Percentiles rank a stretch among this genome's conserved stretches.
These are phyloP conservation scores for Papilio demoleus DNA, from an alignment of 2,888 invertebrate species.

Conservation along the genomic window DNA sequence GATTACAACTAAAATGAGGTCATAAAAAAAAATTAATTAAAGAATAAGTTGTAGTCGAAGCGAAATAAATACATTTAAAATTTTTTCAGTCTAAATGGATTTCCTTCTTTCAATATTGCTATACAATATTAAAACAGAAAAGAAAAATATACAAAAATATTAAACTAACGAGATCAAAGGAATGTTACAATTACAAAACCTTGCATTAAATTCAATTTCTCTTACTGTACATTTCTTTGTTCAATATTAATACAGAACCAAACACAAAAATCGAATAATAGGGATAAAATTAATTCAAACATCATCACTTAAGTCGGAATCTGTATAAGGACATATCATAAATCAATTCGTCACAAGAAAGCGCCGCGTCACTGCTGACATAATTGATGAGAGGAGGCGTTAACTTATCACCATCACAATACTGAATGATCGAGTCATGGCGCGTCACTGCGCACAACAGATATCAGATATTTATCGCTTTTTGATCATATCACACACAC, in stretches of 20 bases:
- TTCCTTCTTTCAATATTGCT: too few relatives aligned
- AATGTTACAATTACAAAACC: too few relatives aligned
- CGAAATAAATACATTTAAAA: too few relatives aligned
- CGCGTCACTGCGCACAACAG: neutral
- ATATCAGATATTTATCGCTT: conserved; percentile 17
- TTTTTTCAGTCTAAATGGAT: too few relatives aligned
- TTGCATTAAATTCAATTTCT: too few relatives aligned
- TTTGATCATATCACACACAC: neutral
- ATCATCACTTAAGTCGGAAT: conserved; percentile 28
- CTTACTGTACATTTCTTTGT: too few relatives aligned
- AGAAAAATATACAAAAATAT: too few relatives aligned
- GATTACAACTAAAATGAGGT: too few relatives aligned
- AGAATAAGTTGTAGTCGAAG: too few relatives aligned
- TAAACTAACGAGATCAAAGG: too few relatives aligned
- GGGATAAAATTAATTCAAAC: conserved; percentile 15
- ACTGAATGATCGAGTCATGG: conserved; percentile 17
- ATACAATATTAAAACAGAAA: too few relatives aligned
- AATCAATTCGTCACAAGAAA: conserved; percentile 33
- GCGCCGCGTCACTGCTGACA: conserved; percentile 13
- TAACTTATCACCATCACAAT: conserved; percentile 24
- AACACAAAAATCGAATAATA: neutral
- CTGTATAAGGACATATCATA: conserved; percentile 21
- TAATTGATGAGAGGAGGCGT: conserved; percentile 21
- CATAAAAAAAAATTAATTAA: too few relatives aligned
- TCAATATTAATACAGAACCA: neutral